Conservation (phyloP, 2,113 vertebrate genomes). For the Cynopterus brachyotis region DNA sequence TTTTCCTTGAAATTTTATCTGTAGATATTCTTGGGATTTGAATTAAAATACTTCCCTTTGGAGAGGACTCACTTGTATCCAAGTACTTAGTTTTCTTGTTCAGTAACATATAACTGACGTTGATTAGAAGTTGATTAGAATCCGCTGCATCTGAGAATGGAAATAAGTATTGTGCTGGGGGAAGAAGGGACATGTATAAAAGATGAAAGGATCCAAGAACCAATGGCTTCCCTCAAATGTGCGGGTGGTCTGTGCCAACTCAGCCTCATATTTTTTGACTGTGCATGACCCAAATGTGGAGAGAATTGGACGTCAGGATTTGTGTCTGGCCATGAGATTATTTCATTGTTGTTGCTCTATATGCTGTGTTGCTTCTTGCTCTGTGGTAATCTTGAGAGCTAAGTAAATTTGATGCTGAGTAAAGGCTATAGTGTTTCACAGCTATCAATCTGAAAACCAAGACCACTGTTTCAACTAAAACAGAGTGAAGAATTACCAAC, state of each 20-base stretch:
- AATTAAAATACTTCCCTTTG: neutral
- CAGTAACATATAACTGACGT: neutral
- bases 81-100: neutral
- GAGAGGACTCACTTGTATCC: neutral
- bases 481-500: neutral
- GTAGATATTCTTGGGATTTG: neutral
- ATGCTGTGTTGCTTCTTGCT: neutral
- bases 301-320: neutral
- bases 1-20: neutral
- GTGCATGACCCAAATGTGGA: neutral
- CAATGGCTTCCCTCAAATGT: neutral
- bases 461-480: neutral
- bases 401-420: neutral
- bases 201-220: neutral
- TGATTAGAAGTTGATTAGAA: slow-evolving; percentile 7
- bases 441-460: neutral
- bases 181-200: neutral
- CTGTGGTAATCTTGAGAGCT: neutral
- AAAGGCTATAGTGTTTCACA: neutral
- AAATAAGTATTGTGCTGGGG: neutral
- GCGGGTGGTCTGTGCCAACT: neutral
- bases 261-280: neutral
- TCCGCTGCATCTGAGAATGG: neutral
- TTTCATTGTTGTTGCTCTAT: fast-evolving
- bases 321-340: neutral